These are phyloP conservation scores for Aradus depressus DNA, from an alignment of 2,888 invertebrate species.

Conservation along the genomic window DNA sequence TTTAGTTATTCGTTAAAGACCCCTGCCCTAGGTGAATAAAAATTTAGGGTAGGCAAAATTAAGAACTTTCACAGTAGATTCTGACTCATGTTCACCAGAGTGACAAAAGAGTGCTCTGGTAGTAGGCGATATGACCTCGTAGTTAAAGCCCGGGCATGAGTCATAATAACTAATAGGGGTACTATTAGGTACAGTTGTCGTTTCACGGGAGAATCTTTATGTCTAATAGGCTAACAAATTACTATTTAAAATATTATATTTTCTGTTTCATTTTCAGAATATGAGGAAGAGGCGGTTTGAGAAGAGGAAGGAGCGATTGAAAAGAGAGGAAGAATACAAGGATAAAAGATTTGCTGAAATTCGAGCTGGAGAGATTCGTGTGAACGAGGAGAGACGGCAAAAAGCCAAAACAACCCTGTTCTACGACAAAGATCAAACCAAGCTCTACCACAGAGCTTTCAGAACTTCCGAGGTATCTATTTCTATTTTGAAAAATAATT, in stretches of 20 bases:
- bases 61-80: too few relatives aligned
- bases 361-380: conserved; percentile 23
- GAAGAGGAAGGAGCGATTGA: conserved; percentile 23
- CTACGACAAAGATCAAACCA: conserved; percentile 25
- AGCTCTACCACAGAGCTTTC: conserved; percentile 25
- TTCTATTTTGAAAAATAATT: too few relatives aligned
- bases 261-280: conserved; percentile 21
- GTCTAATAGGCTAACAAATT: background rate
- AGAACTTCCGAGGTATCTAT: conserved; percentile 25
- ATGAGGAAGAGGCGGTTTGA: conserved; percentile 26
- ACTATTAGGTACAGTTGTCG: too few relatives aligned
- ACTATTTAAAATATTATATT: background rate
- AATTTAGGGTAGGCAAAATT: too few relatives aligned
- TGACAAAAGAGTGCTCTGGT: too few relatives aligned
- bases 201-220: background rate
- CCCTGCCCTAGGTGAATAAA: too few relatives aligned
- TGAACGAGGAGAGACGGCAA: conserved; percentile 21
- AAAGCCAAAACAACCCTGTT: conserved; percentile 26
- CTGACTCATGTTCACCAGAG: too few relatives aligned
- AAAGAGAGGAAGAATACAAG: conserved; percentile 20
- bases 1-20: too few relatives aligned
- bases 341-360: conserved; percentile 18
- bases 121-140: too few relatives aligned
- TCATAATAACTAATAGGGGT: too few relatives aligned
- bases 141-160: too few relatives aligned